Base-by-base conservation (phyloP, 2,888 invertebrate genomes). In the Celastrina argiolus region DNA sequence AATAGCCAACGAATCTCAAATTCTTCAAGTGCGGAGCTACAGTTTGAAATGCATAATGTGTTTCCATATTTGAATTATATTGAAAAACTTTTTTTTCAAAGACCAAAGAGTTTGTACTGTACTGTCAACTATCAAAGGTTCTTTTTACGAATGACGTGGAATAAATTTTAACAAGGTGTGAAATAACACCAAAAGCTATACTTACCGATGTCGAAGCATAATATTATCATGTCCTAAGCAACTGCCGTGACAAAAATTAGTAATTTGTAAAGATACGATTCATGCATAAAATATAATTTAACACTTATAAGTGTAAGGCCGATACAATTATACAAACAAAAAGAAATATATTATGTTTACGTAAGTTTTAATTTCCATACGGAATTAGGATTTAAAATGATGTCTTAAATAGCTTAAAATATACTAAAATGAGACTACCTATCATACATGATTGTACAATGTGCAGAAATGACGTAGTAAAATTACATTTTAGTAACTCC, bases 1-100 rank as follows among this genome's bases (percentile, higher is more conserved):
- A 83, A 67, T 77, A 75, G 8, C 84, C 83, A 36, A 73, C 70
- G 12, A 69, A 39, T 8, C 77, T 74, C 63, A 84, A 68, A 70
- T 73, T 75, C 66, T 73, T 75, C 34, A 85, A 71, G 73, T 81
- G 80, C 18, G 78, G 78, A 56, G 67, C 70, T 39, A 84, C 67
- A 71, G 78, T 77, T 67, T 73, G 66, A 67, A 76, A 81, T 28
- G 81, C 74, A 66, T 79, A 69, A 66, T 72, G 71, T 14, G 72
- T 63, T 66, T 68, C 69, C 74, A 74, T 74, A 71, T 63, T 71
- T 45, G 8, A 59, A 59, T 18, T 10, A 51, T 22, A 10, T 18
- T 18, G 2, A 18, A 3, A 16, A 18, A 16, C 7, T 42, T 18
- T 18, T 18, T 51, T 3, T 51, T 22, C 3, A 36, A 12, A 36